Percentiles rank a stretch among this genome's conserved stretches.
Evolutionary conservation across 2,797 vertebrate genomes (phyloP).

Genomic region (Sebastes reedi): DNA sequence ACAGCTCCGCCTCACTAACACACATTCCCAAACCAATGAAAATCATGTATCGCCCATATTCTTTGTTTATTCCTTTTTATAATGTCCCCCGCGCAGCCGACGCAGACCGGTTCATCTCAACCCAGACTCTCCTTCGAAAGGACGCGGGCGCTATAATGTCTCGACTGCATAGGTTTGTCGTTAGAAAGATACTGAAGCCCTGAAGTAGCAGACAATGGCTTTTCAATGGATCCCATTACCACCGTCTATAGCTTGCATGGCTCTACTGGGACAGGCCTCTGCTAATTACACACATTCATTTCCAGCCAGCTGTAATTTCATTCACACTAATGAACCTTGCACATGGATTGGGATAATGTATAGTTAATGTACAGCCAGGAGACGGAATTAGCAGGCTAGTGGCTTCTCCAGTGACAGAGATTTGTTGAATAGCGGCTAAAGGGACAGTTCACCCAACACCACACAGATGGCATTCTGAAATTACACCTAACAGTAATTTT

Average conservation of each 20-base stretch:
- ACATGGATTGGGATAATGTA: slow-evolving; percentile 76
- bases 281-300: slow-evolving; percentile 79
- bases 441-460: slow-evolving; percentile 25
- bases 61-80: slow-evolving; percentile 8
- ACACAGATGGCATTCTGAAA: slow-evolving; percentile 26
- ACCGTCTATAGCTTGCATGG: slow-evolving; percentile 64
- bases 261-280: slow-evolving; percentile 70
- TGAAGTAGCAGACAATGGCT: slow-evolving; percentile 72
- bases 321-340: slow-evolving; percentile 77
- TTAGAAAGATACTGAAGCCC: slow-evolving; percentile 63
- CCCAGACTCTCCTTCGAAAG: not conserved
- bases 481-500: slow-evolving; percentile 31
- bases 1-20: not conserved
- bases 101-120: not conserved
- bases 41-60: not conserved
- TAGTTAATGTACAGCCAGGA: slow-evolving; percentile 77
- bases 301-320: slow-evolving; percentile 77
- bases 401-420: slow-evolving; percentile 62
- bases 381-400: slow-evolving; percentile 57
- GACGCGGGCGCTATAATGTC: slow-evolving; percentile 24
- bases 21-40: slow-evolving; percentile 5
- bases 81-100: not conserved
- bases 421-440: slow-evolving; percentile 51
- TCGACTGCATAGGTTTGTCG: slow-evolving; percentile 67
- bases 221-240: slow-evolving; percentile 79